A percentile compares a stretch with the other conserved stretches of the same genome.
Evolutionary conservation across 1,140 invertebrate genomes (phyloP).

Genomic region (Ctenoplectra terminalis): DNA sequence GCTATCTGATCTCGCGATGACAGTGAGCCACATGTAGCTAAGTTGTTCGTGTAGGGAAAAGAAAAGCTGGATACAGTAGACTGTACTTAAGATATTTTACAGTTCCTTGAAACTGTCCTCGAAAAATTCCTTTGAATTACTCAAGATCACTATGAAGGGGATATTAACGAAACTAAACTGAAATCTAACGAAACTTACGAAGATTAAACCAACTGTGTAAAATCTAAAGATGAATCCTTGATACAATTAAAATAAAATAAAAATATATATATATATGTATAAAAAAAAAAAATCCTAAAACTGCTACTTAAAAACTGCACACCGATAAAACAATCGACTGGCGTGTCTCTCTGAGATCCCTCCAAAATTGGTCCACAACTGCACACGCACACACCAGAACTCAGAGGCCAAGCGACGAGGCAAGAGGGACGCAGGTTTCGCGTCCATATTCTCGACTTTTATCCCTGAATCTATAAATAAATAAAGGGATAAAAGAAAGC

Average conservation of each 20-base stretch:
- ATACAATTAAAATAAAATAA: no score
- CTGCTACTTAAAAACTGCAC: no score
- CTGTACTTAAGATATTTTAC: background rate
- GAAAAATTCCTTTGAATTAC: no score
- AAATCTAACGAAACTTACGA: background rate
- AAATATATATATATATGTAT: background rate
- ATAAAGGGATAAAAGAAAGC: background rate
- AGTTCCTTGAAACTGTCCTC: background rate
- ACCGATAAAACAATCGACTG: background rate
- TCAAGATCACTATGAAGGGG: conserved; percentile 4
- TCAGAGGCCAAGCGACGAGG: conserved; percentile 24
- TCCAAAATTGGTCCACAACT: background rate
- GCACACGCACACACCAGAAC: background rate
- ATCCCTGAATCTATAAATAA: background rate
- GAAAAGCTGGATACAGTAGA: background rate
- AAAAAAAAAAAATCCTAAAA: background rate
- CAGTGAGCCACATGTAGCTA: background rate
- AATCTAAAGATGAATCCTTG: no score
- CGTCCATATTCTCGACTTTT: conserved; percentile 9
- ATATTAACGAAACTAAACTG: background rate
- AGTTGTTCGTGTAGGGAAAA: background rate
- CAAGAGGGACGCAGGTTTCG: conserved; percentile 33
- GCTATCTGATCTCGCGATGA: background rate
- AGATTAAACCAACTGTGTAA: no score
- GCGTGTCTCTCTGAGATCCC: background rate